Evolutionary conservation across 2,888 invertebrate species (phyloP), one percentile per base, ranked within the genome.

Genomic region (Cerastis leucographa): DNA sequence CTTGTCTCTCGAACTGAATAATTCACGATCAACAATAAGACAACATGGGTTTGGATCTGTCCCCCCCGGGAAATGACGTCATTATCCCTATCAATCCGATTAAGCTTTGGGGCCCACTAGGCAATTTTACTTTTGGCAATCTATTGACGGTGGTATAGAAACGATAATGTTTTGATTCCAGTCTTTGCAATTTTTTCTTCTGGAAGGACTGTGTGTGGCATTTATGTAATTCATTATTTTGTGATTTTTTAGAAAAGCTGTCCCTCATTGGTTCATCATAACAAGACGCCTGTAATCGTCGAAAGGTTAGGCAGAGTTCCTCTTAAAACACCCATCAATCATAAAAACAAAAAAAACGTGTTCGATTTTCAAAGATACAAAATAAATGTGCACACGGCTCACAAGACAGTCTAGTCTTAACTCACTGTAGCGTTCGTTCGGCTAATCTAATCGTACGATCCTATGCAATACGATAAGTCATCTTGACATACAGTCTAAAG

Each of bases 21-120:
- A 84, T 82, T 75, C 85, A 85, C 61, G 65, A 83, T 40, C 68
- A 70, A 79, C 75, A 82, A 68, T 81, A 84, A 82, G 72, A 83
- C 83, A 84, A 84, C 79, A 83, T 62, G 62, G 71, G 79, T 42
- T 69, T 49, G 62, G 69, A 75, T 76, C 49, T 59, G 14, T 25
- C 9, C 71, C 84, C 74, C 22, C 7, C 1, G 86, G 74, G 84
- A 80, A 19, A 75, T 80, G 67, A 71, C 65, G 76, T 83, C 71
- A 83, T 86, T 85, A 85, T 85, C 72, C 65, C 74, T 65, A 86
- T 80, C 83, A 83, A 83, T 85, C 74, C 80, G 80, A 85, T 85
- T 85, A 86, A 71, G 80, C 86, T 74, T 73, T 25, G 67, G 86
- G 65, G 76, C 40, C 70, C 85, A 71, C 86, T 54, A 85, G 56